A percentile compares a stretch with the other conserved stretches of the same genome.
These are phyloP conservation scores for Drosophila watanabei DNA, from an alignment of 1,140 invertebrate species.

Conservation along the genomic window DNA sequence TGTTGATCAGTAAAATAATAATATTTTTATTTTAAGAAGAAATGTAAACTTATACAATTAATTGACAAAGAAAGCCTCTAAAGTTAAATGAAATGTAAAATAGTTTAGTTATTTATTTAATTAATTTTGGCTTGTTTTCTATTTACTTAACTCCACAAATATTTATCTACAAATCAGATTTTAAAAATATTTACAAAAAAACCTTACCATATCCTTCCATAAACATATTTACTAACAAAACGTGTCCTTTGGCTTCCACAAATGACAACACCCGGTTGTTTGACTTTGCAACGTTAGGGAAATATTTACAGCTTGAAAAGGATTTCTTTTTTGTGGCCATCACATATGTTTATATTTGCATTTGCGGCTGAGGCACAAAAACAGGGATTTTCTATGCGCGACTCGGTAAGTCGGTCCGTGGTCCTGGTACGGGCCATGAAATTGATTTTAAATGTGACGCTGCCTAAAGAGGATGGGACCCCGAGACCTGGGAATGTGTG, in stretches of 20 bases:
- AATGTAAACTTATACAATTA: neutral
- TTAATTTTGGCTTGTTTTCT: neutral
- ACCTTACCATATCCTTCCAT: neutral
- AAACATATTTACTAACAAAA: slow-evolving; percentile 5
- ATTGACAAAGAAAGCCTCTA: neutral
- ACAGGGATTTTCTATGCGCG: slow-evolving; percentile 30
- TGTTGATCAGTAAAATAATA: neutral
- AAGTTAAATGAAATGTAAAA: neutral
- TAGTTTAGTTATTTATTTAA: too few relatives aligned
- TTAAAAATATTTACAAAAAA: neutral
- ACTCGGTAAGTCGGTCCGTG: slow-evolving; percentile 20
- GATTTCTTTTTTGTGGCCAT: slow-evolving; percentile 46
- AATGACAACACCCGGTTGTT: slow-evolving; percentile 9
- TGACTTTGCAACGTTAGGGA: slow-evolving; percentile 32
- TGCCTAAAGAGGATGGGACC: slow-evolving; percentile 54
- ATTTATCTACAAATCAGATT: neutral
- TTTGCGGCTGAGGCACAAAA: slow-evolving; percentile 54
- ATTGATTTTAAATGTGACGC: slow-evolving; percentile 80
- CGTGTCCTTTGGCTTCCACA: neutral
- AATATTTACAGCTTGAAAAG: slow-evolving; percentile 54
- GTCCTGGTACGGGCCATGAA: slow-evolving; percentile 53
- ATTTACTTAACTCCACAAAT: too few relatives aligned
- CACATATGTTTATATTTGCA: slow-evolving; percentile 73
- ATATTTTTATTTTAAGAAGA: neutral
- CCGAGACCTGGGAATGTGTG: slow-evolving; percentile 23